Conservation (phyloP, 2,797 vertebrate genomes). For the Labroides dimidiatus region DNA sequence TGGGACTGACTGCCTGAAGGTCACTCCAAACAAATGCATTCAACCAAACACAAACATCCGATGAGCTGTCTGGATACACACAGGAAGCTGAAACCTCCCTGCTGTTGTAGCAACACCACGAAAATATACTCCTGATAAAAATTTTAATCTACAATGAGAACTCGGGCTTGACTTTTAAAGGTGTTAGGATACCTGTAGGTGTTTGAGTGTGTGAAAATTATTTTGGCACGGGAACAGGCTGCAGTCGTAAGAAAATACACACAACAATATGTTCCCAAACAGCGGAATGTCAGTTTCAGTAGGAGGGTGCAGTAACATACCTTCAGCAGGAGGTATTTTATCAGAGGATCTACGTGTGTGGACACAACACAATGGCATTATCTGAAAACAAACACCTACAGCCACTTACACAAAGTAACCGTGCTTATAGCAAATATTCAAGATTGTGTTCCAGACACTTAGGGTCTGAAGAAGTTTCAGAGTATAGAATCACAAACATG, state of each 20-base stretch:
- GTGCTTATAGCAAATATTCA: not conserved
- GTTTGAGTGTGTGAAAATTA: conserved; percentile 20
- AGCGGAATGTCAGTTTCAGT: not conserved
- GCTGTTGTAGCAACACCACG: conserved; percentile 23
- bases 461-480: not conserved
- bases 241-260: conserved; percentile 1
- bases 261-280: conserved; percentile 12
- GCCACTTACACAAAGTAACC: not conserved
- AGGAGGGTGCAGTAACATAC: not conserved
- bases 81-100: conserved; percentile 29
- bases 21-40: conserved; percentile 47
- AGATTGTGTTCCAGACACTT: too few species aligned
- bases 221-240: conserved; percentile 8
- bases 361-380: conserved; percentile 1
- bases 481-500: not conserved
- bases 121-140: not conserved
- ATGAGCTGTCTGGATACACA: conserved; percentile 29
- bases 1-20: conserved; percentile 39
- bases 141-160: not conserved
- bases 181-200: not conserved
- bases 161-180: conserved; percentile 29
- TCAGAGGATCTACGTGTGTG: not conserved
- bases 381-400: not conserved
- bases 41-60: conserved; percentile 37
- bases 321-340: conserved; percentile 8